Conservation (phyloP, 1,140 invertebrate genomes). For the Pachypsylla venusta region DNA sequence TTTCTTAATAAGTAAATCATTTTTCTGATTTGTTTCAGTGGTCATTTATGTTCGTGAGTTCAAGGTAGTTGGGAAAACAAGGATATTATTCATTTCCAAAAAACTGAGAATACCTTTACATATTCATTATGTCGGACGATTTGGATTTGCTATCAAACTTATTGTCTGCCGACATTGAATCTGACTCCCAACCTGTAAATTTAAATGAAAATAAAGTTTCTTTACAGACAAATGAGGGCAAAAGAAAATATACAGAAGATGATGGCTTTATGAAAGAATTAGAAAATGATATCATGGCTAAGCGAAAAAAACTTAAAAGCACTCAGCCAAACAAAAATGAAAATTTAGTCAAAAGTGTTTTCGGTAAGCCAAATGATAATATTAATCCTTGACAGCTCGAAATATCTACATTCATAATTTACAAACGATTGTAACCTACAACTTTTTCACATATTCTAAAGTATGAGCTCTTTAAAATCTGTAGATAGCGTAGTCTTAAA, state of each 20-base stretch:
- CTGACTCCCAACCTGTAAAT: background rate
- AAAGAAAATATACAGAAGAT: conserved; percentile 1
- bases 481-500: too few relatives aligned
- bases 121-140: background rate
- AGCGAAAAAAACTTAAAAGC: background rate
- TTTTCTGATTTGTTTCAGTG: too few relatives aligned
- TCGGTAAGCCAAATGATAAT: background rate
- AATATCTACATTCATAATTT: too few relatives aligned
- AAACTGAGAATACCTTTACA: too few relatives aligned
- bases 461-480: too few relatives aligned
- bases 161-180: background rate
- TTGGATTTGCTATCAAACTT: conserved; percentile 1
- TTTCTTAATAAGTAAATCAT: too few relatives aligned
- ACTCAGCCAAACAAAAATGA: background rate
- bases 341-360: background rate
- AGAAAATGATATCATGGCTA: background rate
- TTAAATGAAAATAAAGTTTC: background rate
- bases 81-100: too few relatives aligned
- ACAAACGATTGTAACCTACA: too few relatives aligned
- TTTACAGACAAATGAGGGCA: background rate
- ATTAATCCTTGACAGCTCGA: too few relatives aligned
- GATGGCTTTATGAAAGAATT: conserved; percentile 1
- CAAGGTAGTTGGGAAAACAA: too few relatives aligned
- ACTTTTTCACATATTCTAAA: too few relatives aligned
- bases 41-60: too few relatives aligned